A percentile compares a stretch with the other conserved stretches of the same genome.
Evolutionary conservation across 1,140 invertebrate genomes (phyloP).

Genomic region (Olivierus martensii): DNA sequence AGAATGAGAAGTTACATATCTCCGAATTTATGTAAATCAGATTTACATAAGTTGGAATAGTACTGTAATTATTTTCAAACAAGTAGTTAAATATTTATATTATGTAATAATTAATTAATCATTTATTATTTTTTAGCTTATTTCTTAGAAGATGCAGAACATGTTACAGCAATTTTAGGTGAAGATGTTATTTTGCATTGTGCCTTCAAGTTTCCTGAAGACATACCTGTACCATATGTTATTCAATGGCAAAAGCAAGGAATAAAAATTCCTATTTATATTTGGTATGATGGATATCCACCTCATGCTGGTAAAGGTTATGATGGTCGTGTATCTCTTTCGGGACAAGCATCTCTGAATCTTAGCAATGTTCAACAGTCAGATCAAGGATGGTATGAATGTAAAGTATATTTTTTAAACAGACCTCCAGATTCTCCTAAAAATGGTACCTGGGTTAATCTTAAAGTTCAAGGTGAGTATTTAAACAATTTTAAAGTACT

Average conservation of each 20-base stretch:
- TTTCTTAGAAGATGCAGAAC: constrained; percentile 40
- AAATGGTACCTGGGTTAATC: constrained; percentile 89
- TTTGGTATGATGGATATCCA: constrained; percentile 93
- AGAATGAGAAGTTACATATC: too few relatives aligned
- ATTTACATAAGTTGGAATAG: too few relatives aligned
- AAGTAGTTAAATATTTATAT: too few relatives aligned
- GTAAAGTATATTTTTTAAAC: constrained; percentile 88
- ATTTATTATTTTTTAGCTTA: too few relatives aligned
- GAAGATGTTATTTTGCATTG: constrained; percentile 93
- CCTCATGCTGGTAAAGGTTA: constrained; percentile 84
- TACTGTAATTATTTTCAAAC: too few relatives aligned
- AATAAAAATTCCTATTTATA: constrained; percentile 78
- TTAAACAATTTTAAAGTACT: neutral
- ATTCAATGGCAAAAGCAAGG: constrained; percentile 93
- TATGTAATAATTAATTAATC: too few relatives aligned
- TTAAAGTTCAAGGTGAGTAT: constrained; percentile 77
- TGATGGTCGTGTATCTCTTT: constrained; percentile 72
- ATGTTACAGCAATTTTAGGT: constrained; percentile 87
- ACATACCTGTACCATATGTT: constrained; percentile 86
- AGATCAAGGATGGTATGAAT: constrained; percentile 95
- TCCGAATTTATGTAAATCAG: too few relatives aligned
- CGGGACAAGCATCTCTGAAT: constrained; percentile 76
- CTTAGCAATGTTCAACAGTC: constrained; percentile 76
- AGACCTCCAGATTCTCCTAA: constrained; percentile 37
- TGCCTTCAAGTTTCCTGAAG: constrained; percentile 86